Evolutionary conservation across 2,797 vertebrate genomes (phyloP), one percentile per base, ranked within the genome.

Genomic region (Salarias fasciatus): DNA sequence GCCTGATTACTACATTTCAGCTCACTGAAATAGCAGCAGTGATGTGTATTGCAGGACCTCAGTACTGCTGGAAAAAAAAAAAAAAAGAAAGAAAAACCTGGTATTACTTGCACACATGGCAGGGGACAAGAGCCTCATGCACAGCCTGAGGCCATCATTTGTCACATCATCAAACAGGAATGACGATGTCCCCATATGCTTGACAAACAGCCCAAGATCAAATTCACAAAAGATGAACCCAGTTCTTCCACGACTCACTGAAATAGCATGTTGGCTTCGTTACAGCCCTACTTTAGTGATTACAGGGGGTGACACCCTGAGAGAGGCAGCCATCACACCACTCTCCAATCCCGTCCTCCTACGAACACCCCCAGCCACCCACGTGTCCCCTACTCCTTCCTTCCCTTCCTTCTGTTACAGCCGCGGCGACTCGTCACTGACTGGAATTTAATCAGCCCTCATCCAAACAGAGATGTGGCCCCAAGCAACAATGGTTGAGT

Each of bases 401-500:
- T 59, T 60, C 81, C 61, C 72, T 72, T 72, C 59, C 71, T 53
- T 75, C 75, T 72, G 44, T 69, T 70, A 54, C 57, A 71, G 63
- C 54, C 40, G 38, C 51, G 73, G 75, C 36, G 14, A 72, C 59
- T 54, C 71, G 65, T 82, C 82, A 85, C 76, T 86, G 87, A 87
- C 82, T 87, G 71, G 84, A 89, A 90, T 92, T 86, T 78, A 88
- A 92, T 90, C 86, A 86, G 81, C 57, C 60, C 69, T 80, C 72
- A 75, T 72, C 79, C 83, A 79, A 76, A 80, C 77, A 75, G 63
- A 77, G 63, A 69, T 50, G 79, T 80, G 73, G 82, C 88, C 85
- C 50, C 52, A 14, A 88, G 88, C 80, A 83, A 79, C 80, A 77
- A 64, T 37, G 51, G 63, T 51, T 79, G 77, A 84, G 82, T 53